phyloP scores from a whole-genome alignment of 2,888 invertebrate genomes.

The Caenorhabditis sp. region DNA sequence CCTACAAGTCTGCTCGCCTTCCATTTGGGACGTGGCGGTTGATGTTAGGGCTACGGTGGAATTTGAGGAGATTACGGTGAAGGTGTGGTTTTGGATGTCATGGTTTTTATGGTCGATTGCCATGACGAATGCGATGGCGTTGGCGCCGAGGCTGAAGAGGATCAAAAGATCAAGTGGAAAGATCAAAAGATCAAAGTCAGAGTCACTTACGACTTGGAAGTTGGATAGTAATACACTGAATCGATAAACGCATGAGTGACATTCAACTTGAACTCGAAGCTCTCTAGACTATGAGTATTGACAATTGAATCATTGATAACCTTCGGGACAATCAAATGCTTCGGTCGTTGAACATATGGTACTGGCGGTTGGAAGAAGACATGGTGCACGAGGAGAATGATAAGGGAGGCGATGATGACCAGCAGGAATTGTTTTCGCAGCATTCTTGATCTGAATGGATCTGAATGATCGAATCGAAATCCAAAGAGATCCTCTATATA shows the following conservation, averaged over 20 bases:
- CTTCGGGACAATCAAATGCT: too few species aligned
- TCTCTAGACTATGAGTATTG: too few species aligned
- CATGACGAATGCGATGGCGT: slow-evolving; percentile 35
- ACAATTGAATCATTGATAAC: too few species aligned
- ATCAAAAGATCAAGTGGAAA: not conserved
- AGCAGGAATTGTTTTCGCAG: too few species aligned
- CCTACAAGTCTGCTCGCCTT: slow-evolving; percentile 39
- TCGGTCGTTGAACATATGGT: too few species aligned
- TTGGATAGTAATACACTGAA: slow-evolving; percentile 35
- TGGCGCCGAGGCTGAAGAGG: slow-evolving; percentile 27
- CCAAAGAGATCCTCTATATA: too few species aligned
- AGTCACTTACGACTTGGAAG: slow-evolving; percentile 44
- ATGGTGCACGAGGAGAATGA: too few species aligned
- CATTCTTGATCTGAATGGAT: too few species aligned
- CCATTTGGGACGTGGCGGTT: slow-evolving; percentile 25
- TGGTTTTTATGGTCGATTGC: slow-evolving; percentile 29
- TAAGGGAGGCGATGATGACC: too few species aligned
- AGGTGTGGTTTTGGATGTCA: slow-evolving; percentile 1
- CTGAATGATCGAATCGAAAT: too few species aligned
- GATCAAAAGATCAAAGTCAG: not conserved
- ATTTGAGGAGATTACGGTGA: slow-evolving; percentile 23
- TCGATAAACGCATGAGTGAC: slow-evolving; percentile 34
- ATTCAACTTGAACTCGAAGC: not conserved
- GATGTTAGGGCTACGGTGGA: not conserved
- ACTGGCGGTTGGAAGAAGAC: too few species aligned